Base-by-base conservation (phyloP, 2,888 invertebrate species). In the Hetaerina titia region DNA sequence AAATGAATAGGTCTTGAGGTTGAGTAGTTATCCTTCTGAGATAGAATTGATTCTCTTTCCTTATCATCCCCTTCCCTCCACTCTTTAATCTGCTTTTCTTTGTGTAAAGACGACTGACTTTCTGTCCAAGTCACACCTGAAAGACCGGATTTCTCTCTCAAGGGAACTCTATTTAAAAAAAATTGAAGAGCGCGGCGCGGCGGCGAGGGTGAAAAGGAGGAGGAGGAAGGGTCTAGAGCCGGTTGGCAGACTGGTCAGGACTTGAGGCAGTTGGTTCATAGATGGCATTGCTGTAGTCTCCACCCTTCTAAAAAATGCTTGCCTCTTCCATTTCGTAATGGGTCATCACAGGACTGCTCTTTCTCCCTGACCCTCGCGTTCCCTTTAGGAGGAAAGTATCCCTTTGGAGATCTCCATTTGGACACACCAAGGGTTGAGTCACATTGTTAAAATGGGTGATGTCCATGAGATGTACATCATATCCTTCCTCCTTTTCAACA, bases 71-170 rank as follows among this genome's bases (percentile, higher is more conserved):
- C 22, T 0, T 7, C 22, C 22, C 58, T n/a, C n/a, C 57, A 57
- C 89, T 13, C n/a, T 13, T n/a, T 56, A n/a, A 69, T 69, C 69
- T n/a, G 69, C 31, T 74, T 45, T 69, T 56, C 56, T 92, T 92
- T 56, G 45, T 45, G 8, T 45, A 45, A 13, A 45, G 69, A 74
- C 57, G 57, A 56, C 69, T 92, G 57, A 56, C 69, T 92, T 45
- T 45, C 57, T 92, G 74, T 69, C 45, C 69, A 9, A 63, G 31
- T 69, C 69, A 74, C 92, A 92, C 92, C 92, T 92, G 92, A 69
- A 31, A 64, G 31, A 92, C 56, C 25, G 56, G 57, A 89, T 74
- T 15, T 81, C 81, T 2, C 81, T 56, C 69, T 56, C 45, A 74
- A 92, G 31, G 92, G 56, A 15, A 22, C 92, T 22, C 56, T n/a